Percentiles rank a stretch among this genome's conserved stretches.
phyloP scores from a whole-genome alignment of 2,113 vertebrate species.

The Eupsittula cactorum region DNA sequence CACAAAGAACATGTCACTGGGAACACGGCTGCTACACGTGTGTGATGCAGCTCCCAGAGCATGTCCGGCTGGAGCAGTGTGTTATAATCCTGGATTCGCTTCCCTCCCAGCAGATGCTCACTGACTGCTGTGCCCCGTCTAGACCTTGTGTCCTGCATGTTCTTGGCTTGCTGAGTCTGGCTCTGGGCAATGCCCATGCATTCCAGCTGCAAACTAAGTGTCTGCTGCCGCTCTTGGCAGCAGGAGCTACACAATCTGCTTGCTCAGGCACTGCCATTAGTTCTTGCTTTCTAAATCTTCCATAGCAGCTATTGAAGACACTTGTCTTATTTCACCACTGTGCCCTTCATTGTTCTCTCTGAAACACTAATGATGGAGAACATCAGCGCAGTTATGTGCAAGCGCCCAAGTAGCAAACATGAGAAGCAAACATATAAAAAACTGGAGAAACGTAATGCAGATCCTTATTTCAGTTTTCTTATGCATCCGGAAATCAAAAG shows the following conservation, averaged over 20 bases:
- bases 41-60: neutral
- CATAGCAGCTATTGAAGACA: neutral
- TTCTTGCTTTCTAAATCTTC: neutral
- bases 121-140: neutral
- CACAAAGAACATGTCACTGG: neutral
- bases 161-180: neutral
- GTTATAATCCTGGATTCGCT: neutral
- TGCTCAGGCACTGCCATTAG: neutral
- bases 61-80: neutral
- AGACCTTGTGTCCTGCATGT: neutral
- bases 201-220: neutral
- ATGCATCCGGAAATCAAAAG: neutral
- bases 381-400: neutral
- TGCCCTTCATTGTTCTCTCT: neutral
- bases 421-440: neutral
- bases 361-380: neutral
- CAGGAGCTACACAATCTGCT: neutral
- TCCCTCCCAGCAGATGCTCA: neutral
- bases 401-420: neutral
- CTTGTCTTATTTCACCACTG: neutral
- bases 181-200: neutral
- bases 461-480: neutral
- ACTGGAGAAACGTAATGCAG: neutral
- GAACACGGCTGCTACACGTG: neutral
- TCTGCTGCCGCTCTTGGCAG: neutral